Percentiles rank a stretch among this genome's conserved stretches.
Conservation (phyloP, 2,113 vertebrate species). For the Holacanthus passer region DNA sequence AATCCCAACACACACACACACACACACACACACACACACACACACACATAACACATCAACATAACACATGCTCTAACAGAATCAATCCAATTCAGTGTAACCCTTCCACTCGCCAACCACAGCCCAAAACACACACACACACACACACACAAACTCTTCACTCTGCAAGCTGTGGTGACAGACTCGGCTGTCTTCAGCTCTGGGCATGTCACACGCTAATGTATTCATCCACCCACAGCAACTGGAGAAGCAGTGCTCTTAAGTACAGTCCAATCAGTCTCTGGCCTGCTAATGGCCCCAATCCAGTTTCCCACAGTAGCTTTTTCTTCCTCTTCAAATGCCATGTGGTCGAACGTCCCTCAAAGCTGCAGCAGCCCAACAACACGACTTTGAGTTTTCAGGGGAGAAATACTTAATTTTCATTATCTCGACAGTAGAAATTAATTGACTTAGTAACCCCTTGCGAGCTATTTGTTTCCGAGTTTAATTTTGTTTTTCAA, state of each 20-base stretch:
- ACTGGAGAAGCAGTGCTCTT: constrained; percentile 67
- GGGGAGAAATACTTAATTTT: constrained; percentile 48
- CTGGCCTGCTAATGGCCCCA: constrained; percentile 64
- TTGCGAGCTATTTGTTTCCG: constrained; percentile 46
- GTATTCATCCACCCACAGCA: constrained; percentile 78
- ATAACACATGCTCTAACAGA: constrained; percentile 42
- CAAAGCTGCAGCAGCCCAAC: constrained; percentile 38
- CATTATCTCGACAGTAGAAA: constrained; percentile 47
- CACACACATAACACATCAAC: constrained; percentile 13
- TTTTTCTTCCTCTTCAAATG: constrained; percentile 63
- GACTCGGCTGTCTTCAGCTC: constrained; percentile 62
- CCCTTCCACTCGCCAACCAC: constrained; percentile 35
- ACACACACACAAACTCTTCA: constrained; percentile 39
- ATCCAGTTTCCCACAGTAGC: constrained; percentile 63
- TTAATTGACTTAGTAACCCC: constrained; percentile 39
- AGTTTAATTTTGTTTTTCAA: constrained; percentile 37
- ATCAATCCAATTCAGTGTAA: constrained; percentile 48
- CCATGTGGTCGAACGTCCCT: constrained; percentile 64
- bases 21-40: background rate
- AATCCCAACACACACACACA: constrained; percentile 28
- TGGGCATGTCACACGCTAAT: constrained; percentile 76
- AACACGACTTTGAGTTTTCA: constrained; percentile 37
- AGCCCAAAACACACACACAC: constrained; percentile 34
- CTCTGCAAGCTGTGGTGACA: constrained; percentile 60
- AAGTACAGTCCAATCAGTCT: constrained; percentile 77